Evolutionary conservation across 1,140 invertebrate genomes (phyloP), one percentile per base, ranked within the genome.

Genomic region (Periplaneta americana): DNA sequence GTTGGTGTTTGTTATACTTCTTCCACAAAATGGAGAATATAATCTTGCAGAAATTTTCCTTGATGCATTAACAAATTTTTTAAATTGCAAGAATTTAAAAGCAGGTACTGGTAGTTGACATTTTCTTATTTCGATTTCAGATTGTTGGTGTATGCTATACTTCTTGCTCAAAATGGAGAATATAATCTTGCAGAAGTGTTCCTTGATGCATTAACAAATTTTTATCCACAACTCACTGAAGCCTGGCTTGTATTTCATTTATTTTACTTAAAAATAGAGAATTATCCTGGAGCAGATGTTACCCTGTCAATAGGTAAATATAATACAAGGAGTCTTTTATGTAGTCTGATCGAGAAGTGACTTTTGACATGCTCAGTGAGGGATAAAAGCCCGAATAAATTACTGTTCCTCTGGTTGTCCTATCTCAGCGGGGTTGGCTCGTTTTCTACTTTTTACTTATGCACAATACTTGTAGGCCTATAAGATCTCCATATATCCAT

Each of bases 231-330:
- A 18, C 82, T 83, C 34, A 6, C 78, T 22, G 76, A 82, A 48
- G 81, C 81, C 9, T 83, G 83, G 83, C 34, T 81, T 18, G 35
- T 80, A 32, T 79, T 82, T 32, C 80, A 82, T 36, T 35, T 82
- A 2, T 81, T 79, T 76, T 82, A 82, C 75, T 33, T 48, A n/a
- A n/a, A 79, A 31, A 75, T 84, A 0, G 82, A 75, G 11, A 17
- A 28, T 28, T 22, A 1, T 32, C n/a, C 74, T 11, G 74, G n/a
- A 11, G 74, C 74, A 1, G 74, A 75, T 11, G 74, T 75, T 32
- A 28, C 74, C 74, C 33, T 22, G n/a, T 13, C 13, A n/a, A 22
- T 75, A 28, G 74, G 74, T 75, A n/a, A 57, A n/a, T n/a, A 57
- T n/a, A n/a, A n/a, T n/a, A n/a, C n/a, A n/a, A n/a, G n/a, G n/a